phyloP scores from a whole-genome alignment of 2,113 vertebrate genomes.

The Syngnathus typhle region DNA sequence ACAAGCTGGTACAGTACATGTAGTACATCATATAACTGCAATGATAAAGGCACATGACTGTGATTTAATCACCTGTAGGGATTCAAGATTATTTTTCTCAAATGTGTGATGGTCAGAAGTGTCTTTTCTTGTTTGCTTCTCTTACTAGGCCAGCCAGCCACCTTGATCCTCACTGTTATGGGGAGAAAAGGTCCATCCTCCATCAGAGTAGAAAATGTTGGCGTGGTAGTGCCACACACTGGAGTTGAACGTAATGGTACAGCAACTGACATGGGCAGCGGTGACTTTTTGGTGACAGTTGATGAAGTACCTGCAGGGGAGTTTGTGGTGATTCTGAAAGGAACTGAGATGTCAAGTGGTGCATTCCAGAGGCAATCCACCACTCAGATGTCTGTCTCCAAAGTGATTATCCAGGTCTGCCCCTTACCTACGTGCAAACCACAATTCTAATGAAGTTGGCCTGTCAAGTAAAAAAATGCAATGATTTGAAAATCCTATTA shows the following conservation, averaged over 20 bases:
- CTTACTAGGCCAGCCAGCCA: slow-evolving; percentile 45
- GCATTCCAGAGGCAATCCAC: slow-evolving; percentile 68
- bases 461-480: too few species aligned
- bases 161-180: slow-evolving; percentile 60
- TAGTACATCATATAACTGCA: background rate
- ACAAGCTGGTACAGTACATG: slow-evolving; percentile 53
- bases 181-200: slow-evolving; percentile 60
- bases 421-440: background rate
- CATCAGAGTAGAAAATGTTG: slow-evolving; percentile 40
- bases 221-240: slow-evolving; percentile 45
- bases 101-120: background rate
- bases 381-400: slow-evolving; percentile 66
- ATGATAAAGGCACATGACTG: background rate
- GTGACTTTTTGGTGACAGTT: slow-evolving; percentile 58
- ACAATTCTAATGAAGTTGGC: too few species aligned
- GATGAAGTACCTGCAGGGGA: slow-evolving; percentile 51
- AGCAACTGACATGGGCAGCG: slow-evolving; percentile 50
- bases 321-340: slow-evolving; percentile 63
- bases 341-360: slow-evolving; percentile 51
- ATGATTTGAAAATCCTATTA: too few species aligned
- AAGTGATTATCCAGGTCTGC: slow-evolving; percentile 59
- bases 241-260: slow-evolving; percentile 24
- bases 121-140: background rate
- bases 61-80: background rate
- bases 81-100: background rate